These are phyloP conservation scores for Gerris lacustris DNA, from an alignment of 2,888 invertebrate genomes.

Conservation along the genomic window DNA sequence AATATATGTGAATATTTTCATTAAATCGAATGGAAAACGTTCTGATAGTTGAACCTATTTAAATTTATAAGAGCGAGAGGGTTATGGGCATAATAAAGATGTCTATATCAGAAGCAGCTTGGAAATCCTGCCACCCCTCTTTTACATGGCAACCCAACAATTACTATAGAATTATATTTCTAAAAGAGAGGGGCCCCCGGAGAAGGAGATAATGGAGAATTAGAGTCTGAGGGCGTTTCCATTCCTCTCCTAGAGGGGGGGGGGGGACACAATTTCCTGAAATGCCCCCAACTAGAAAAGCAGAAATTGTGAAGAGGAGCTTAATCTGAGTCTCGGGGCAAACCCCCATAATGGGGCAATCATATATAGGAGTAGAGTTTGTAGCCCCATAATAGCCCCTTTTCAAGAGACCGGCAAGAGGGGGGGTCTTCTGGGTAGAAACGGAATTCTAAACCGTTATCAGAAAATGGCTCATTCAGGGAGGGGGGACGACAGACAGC, in stretches of 20 bases:
- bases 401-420: constrained; percentile 16
- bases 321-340: constrained; percentile 16
- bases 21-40: too few species aligned
- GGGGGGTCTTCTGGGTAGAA: constrained; percentile 26
- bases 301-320: constrained; percentile 8
- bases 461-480: constrained; percentile 32
- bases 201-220: constrained; percentile 11
- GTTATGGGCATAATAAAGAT: too few species aligned
- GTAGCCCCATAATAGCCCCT: constrained; percentile 26
- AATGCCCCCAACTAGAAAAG: background rate
- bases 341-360: constrained; percentile 29
- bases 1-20: too few species aligned
- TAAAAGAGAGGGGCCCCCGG: constrained; percentile 4
- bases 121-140: background rate
- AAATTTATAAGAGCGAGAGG: too few species aligned
- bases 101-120: background rate
- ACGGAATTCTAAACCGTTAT: constrained; percentile 28
- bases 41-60: too few species aligned
- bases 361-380: constrained; percentile 29
- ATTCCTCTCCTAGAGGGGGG: constrained; percentile 21
- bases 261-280: constrained; percentile 25
- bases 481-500: constrained; percentile 24
- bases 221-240: constrained; percentile 14
- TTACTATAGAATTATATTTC: constrained; percentile 6
- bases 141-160: background rate